Base-by-base conservation (phyloP, 2,888 invertebrate species). In the Caenorhabditis sulstoni region DNA sequence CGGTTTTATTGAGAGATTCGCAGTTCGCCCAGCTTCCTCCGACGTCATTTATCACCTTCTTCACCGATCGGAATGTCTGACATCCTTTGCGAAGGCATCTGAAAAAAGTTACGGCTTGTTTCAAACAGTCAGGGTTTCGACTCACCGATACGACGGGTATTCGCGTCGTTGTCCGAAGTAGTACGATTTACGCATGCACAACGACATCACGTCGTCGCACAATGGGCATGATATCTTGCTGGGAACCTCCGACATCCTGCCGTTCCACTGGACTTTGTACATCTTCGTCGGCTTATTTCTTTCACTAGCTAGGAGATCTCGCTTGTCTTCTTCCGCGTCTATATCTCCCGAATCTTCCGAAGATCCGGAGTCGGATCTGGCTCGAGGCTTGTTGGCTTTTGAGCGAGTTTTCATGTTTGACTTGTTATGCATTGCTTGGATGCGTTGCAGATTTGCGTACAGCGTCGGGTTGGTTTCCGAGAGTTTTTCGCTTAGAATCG, bases 61-160 rank as follows among this genome's bases (percentile, higher is more conserved):
- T 71, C 18, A 76, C 23, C 1, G 76, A 61, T 0, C 64, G 67
- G 68, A 76, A 76, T 4, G 76, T 76, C 57, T 76, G 76, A 23
- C 76, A 76, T 29, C 67, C 68, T 58, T 76, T 76, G 3, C 55
- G 68, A 16, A 76, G 61, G 50, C 76, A 76, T 61, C 75, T 74
- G 59, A 16, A 55, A 22, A 58, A 12, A 11, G 18, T 50, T 35
- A 2, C 35, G 5, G 0, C 11, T 61, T 61, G 45, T 8, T 18
- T 41, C 14, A 35, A 50, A 5, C n/a, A n/a, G n/a, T n/a, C n/a
- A n/a, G 7, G 4, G 11, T 41, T 41, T 7, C 3, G 14, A 41
- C 58, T 39, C 1, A 74, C 74, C 74, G 5, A 35, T 76, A 76
- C 11, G 76, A 67, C 4, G 76, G 76, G 62, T 76, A 68, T 20